Evolutionary conservation across 2,888 invertebrate genomes (phyloP), one percentile per base, ranked within the genome.

Genomic region (Eremobia ochroleuca): DNA sequence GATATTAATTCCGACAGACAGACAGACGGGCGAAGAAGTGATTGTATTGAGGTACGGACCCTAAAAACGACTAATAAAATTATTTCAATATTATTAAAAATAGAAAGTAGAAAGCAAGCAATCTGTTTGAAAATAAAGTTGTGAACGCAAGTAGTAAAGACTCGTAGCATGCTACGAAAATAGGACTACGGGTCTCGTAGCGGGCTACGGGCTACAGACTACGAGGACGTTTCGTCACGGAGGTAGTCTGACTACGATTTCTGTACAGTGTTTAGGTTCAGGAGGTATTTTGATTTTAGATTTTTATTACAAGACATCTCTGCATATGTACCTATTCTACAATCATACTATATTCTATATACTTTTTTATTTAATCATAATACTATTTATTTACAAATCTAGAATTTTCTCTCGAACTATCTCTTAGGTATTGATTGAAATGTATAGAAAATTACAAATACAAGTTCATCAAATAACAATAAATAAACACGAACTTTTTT

Each of bases 401-500:
- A 37, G 6, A 61, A 68, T 25, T 34, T 34, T 1, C 46, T 34
- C 13, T 55, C 25, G 15, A 21, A 49, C 3, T 4, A 49, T n/a
- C 8, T 40, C 4, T n/a, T n/a, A 0, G 3, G 11, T 71, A 21
- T n/a, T 31, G 15, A 52, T 18, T 25, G 9, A 37, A 9, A 13
- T 46, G n/a, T 6, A 49, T 76, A 5, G 21, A 61, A 74, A 18
- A 28, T 37, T 8, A 49, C n/a, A 62, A 81, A 68, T 34, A 40
- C 9, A 28, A 62, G 31, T 37, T 59, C 43, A 18, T 21, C 13
- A 55, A 61, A 64, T 49, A 66, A 31, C 43, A 31, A 65, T 46
- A 49, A 62, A 65, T 55, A 74, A 73, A 61, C 73, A 68, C 25
- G 11, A 84, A 81, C 66, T 76, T 79, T 85, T 76, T 70, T 86